Evolutionary conservation across 1,140 invertebrate species (phyloP).

Genomic region (Pinna nobilis): DNA sequence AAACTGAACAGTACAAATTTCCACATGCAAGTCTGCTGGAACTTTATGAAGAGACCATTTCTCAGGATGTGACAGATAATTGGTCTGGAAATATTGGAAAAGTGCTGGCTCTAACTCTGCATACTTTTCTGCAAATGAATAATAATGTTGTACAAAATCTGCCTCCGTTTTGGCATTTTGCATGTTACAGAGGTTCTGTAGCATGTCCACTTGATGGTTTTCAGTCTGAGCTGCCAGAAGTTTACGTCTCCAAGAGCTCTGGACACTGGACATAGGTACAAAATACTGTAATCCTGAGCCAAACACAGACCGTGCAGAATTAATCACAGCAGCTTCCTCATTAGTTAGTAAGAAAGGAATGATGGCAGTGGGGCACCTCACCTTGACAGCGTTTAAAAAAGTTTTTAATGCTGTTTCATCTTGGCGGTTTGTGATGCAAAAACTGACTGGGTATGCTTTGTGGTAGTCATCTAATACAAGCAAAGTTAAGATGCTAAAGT

Average conservation of each 20-base stretch:
- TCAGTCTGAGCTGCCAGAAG: background rate
- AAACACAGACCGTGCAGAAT: background rate
- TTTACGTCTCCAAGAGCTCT: background rate
- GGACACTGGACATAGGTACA: conserved; percentile 1
- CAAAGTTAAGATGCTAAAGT: background rate
- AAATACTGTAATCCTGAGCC: background rate
- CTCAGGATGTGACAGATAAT: background rate
- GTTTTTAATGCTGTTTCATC: background rate
- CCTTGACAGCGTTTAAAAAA: conserved; percentile 4
- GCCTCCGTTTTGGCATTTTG: background rate
- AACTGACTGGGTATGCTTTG: conserved; percentile 1
- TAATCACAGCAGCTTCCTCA: conserved; percentile 1
- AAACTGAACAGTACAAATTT: conserved; percentile 5
- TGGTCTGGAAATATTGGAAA: background rate
- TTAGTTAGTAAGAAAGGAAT: background rate
- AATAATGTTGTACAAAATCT: background rate
- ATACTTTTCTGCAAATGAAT: background rate
- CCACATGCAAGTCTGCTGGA: background rate
- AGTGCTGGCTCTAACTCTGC: background rate
- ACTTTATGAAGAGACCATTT: conserved; percentile 4
- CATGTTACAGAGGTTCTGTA: background rate
- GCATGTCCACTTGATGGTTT: conserved; percentile 6
- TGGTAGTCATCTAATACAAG: conserved; percentile 16
- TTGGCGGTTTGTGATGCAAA: conserved; percentile 12
- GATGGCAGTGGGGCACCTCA: background rate